phyloP scores from a whole-genome alignment of 2,113 vertebrate species.

The Platanista minor region DNA sequence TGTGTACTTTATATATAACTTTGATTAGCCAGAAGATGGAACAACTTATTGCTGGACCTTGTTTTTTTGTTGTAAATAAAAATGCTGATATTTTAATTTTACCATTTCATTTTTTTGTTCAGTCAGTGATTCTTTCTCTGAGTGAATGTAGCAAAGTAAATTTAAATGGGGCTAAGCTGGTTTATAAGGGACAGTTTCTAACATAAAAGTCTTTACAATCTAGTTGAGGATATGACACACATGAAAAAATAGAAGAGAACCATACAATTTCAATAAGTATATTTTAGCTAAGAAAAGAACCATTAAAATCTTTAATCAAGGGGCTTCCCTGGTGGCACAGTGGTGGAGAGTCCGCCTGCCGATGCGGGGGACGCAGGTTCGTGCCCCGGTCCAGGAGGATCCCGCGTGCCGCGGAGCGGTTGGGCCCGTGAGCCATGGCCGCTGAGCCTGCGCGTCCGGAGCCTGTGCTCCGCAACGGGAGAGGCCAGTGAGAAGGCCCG shows the following conservation, averaged over 20 bases:
- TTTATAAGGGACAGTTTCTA: not conserved
- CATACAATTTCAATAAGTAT: not conserved
- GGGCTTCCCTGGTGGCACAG: too few relatives aligned
- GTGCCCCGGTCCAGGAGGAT: too few relatives aligned
- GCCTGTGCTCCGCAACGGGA: too few relatives aligned
- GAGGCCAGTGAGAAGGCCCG: too few relatives aligned
- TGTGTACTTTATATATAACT: not conserved
- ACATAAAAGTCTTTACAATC: not conserved
- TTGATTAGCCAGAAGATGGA: not conserved
- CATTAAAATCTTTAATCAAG: not conserved
- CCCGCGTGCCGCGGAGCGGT: too few relatives aligned
- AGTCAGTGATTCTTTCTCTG: not conserved
- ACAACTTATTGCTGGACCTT: not conserved
- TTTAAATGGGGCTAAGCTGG: not conserved
- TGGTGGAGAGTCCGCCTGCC: too few relatives aligned
- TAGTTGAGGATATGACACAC: not conserved
- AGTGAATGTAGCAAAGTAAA: not conserved
- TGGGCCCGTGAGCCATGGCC: too few relatives aligned
- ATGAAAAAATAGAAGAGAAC: not conserved
- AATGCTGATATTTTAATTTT: not conserved
- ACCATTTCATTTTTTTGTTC: not conserved
- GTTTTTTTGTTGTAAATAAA: not conserved
- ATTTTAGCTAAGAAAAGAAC: not conserved
- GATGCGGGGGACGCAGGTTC: too few relatives aligned
- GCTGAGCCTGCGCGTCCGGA: too few relatives aligned